A percentile compares a stretch with the other conserved stretches of the same genome.
Conservation (phyloP, 2,888 invertebrate genomes). For the Agriotes lineatus region DNA sequence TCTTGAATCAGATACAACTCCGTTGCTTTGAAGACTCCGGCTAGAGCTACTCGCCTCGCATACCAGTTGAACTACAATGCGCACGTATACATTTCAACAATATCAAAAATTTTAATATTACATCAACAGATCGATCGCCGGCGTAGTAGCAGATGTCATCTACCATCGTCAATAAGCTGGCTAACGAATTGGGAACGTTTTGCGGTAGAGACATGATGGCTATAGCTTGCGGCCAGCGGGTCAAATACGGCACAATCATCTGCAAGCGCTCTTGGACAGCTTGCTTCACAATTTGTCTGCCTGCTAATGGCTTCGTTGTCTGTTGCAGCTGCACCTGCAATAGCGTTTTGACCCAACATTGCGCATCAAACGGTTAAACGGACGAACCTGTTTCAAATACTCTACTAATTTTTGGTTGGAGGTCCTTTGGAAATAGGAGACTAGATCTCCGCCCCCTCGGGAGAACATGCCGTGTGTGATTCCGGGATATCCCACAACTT, state of each 20-base stretch:
- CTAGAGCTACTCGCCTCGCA: constrained; percentile 83
- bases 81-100: too few relatives aligned
- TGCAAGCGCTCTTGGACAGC: constrained; percentile 82
- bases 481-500: constrained; percentile 83
- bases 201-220: constrained; percentile 87
- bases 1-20: constrained; percentile 93
- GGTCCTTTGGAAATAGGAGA: constrained; percentile 82
- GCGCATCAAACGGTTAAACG: not conserved
- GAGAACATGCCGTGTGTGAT: constrained; percentile 88
- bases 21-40: constrained; percentile 88
- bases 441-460: constrained; percentile 85
- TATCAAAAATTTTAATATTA: too few relatives aligned
- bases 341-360: not conserved
- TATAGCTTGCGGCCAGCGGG: constrained; percentile 89
- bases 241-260: constrained; percentile 83
- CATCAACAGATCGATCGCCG: constrained; percentile 92
- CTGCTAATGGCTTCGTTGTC: not conserved
- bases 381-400: constrained; percentile 70
- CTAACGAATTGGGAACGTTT: constrained; percentile 82
- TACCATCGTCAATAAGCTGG: constrained; percentile 82
- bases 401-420: constrained; percentile 81
- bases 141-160: constrained; percentile 94
- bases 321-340: constrained; percentile 13
- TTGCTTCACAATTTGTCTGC: constrained; percentile 73
- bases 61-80: constrained; percentile 93